Evolutionary conservation across 1,140 invertebrate species (phyloP).

Genomic region (Halyomorpha halys): DNA sequence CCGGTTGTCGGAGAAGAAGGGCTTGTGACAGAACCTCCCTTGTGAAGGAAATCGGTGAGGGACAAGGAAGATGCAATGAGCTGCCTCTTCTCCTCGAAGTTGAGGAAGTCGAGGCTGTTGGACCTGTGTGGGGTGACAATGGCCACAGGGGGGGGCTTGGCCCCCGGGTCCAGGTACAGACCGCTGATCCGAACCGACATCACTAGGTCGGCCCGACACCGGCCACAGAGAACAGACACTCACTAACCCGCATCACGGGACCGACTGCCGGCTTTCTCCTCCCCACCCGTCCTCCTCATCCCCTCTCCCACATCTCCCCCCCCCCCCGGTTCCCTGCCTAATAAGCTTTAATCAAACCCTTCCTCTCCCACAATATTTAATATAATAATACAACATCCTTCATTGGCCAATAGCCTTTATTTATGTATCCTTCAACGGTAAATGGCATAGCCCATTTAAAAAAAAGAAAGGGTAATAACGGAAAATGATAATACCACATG

Average conservation of each 20-base stretch:
- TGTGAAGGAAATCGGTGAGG: conserved; percentile 70
- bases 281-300: background rate
- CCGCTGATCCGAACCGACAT: conserved; percentile 28
- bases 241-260: conserved; percentile 1
- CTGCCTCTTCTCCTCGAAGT: conserved; percentile 82
- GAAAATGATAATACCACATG: no score
- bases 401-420: no score
- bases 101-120: conserved; percentile 76
- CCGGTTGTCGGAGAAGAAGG: conserved; percentile 33
- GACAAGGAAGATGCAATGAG: conserved; percentile 77
- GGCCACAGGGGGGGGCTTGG: conserved; percentile 31
- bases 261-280: background rate
- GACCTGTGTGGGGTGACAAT: conserved; percentile 57
- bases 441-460: no score
- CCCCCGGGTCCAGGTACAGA: conserved; percentile 21
- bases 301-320: background rate
- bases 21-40: conserved; percentile 36
- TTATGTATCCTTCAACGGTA: no score
- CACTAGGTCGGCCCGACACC: conserved; percentile 4
- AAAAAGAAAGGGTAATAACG: no score
- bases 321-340: background rate
- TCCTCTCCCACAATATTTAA: background rate
- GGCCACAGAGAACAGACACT: background rate
- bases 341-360: background rate
- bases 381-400: no score